Evolutionary conservation across 2,888 invertebrate genomes (phyloP).

Genomic region (Frankliniella intonsa): DNA sequence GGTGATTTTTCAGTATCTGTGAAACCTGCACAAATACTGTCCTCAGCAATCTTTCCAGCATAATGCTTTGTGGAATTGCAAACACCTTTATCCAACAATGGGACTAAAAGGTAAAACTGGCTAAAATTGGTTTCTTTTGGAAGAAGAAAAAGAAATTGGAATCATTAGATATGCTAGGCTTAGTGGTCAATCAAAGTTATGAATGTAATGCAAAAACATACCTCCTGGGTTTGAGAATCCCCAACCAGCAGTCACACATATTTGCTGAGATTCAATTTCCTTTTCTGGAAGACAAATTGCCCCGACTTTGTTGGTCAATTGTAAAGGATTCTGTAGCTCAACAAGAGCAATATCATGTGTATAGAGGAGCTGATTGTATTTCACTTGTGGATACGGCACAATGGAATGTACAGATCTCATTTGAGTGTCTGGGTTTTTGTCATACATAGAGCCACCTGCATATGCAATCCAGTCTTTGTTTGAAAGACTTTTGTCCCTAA

Average conservation of each 20-base stretch:
- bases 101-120: conserved; percentile 54
- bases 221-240: conserved; percentile 51
- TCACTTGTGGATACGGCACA: conserved; percentile 55
- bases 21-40: conserved; percentile 58
- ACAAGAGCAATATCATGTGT: conserved; percentile 56
- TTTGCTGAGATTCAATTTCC: conserved; percentile 48
- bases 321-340: conserved; percentile 51
- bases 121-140: conserved; percentile 47
- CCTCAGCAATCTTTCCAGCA: conserved; percentile 53
- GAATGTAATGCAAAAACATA: conserved; percentile 37
- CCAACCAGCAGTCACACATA: conserved; percentile 59
- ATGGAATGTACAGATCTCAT: conserved; percentile 47
- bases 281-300: conserved; percentile 55
- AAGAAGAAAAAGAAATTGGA: background rate
- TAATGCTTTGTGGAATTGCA: conserved; percentile 61
- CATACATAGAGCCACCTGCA: conserved; percentile 41
- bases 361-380: conserved; percentile 55
- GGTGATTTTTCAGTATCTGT: conserved; percentile 54
- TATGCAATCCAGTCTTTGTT: conserved; percentile 40
- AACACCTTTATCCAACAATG: conserved; percentile 51
- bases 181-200: no score
- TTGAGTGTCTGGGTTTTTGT: conserved; percentile 42
- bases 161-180: background rate
- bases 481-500: conserved; percentile 39
- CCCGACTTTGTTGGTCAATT: conserved; percentile 52